Conservation (phyloP, 2,113 vertebrate species). For the Neodontobutis hainanensis region DNA sequence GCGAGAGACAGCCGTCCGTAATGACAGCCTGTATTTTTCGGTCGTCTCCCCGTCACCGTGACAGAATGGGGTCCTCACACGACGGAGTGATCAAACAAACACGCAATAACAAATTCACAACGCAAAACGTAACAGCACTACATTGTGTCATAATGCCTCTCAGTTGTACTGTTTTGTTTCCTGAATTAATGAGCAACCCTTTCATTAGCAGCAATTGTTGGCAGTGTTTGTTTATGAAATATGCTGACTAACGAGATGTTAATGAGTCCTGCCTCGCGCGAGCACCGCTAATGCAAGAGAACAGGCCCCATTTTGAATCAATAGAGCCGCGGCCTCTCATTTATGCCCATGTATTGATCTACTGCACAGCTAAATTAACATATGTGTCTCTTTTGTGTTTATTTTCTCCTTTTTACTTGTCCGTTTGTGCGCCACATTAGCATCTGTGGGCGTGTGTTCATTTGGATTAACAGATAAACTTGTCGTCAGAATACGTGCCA, state of each 20-base stretch:
- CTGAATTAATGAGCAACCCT: constrained; percentile 8
- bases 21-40: constrained; percentile 31
- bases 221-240: constrained; percentile 31
- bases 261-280: constrained; percentile 15
- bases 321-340: constrained; percentile 22
- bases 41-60: constrained; percentile 33
- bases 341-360: constrained; percentile 50
- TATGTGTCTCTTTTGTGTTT: constrained; percentile 37
- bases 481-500: background rate
- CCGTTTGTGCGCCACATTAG: background rate
- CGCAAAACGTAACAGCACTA: background rate
- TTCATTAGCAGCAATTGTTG: constrained; percentile 27
- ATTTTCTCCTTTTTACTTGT: background rate
- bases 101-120: background rate
- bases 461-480: constrained; percentile 38
- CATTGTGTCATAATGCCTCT: constrained; percentile 13
- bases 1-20: constrained; percentile 11
- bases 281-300: constrained; percentile 6
- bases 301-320: constrained; percentile 39
- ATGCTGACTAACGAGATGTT: constrained; percentile 48
- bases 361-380: constrained; percentile 37
- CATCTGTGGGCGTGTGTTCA: constrained; percentile 22
- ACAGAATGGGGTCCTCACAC: constrained; percentile 50
- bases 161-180: constrained; percentile 1
- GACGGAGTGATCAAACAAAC: constrained; percentile 41